Conservation (phyloP, 2,797 vertebrate species). For the Enteromius unitaeniatus region DNA sequence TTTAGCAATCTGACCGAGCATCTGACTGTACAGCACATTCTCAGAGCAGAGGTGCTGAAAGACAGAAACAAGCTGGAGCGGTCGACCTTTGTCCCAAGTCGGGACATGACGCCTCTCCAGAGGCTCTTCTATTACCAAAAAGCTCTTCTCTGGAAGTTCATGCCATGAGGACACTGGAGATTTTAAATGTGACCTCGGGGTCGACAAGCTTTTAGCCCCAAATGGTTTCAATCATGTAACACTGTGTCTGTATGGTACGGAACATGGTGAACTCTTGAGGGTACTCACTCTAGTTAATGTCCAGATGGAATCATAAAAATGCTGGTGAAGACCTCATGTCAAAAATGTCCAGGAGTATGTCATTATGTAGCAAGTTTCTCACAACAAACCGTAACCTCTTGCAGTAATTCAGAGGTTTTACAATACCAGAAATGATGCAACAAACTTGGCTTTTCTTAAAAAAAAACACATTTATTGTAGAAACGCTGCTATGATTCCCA, state of each 20-base stretch:
- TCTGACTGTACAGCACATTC: conserved; percentile 44
- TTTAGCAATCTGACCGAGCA: conserved; percentile 26
- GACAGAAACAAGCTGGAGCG: conserved; percentile 50
- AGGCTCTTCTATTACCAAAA: conserved; percentile 36
- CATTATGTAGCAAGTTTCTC: conserved; percentile 34
- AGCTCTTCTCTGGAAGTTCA: conserved; percentile 24
- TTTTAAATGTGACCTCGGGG: not conserved
- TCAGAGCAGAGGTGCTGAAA: conserved; percentile 53
- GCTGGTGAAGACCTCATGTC: conserved; percentile 39
- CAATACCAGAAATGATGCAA: conserved; percentile 38
- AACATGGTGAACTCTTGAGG: conserved; percentile 53
- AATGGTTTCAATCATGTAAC: conserved; percentile 60
- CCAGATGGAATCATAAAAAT: conserved; percentile 51
- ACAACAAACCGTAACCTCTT: conserved; percentile 28
- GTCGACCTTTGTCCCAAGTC: conserved; percentile 39
- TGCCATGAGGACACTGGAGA: conserved; percentile 19
- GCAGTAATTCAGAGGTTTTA: conserved; percentile 19
- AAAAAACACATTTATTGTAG: conserved; percentile 42
- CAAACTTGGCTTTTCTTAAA: not conserved
- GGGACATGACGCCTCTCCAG: conserved; percentile 52
- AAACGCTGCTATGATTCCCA: conserved; percentile 16
- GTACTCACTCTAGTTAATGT: conserved; percentile 43
- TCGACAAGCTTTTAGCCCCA: conserved; percentile 49
- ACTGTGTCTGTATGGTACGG: conserved; percentile 34
- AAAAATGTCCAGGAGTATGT: conserved; percentile 30